Base-by-base conservation (phyloP, 2,113 vertebrate species). In the Camarhynchus parvulus region DNA sequence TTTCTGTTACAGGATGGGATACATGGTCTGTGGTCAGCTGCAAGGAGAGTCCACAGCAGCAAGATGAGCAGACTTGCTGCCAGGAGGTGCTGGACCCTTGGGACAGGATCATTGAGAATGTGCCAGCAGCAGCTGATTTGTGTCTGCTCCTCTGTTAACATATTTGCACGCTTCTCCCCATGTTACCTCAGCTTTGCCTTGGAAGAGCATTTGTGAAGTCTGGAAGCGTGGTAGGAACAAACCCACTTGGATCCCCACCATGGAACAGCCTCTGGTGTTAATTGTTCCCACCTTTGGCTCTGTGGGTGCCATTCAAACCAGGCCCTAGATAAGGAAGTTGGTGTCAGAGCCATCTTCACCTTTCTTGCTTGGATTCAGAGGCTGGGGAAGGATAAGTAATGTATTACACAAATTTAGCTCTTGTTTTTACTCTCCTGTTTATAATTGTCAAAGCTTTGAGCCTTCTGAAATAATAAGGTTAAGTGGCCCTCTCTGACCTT, bases 401-500 rank as follows among this genome's bases (percentile, higher is more conserved):
- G 22, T 18, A 50, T 78, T 93, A 56, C 76, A 84, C 68, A 90
- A 89, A 95, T 95, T 33, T 42, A 72, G 41, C 68, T 81, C 72
- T 74, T 16, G 17, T 47, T 89, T 88, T 93, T 56, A 46, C 62
- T 87, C 75, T 83, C 88, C 82, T 92, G 76, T 92, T 96, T 92
- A 31, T 93, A 89, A 90, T 94, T 86, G 90, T 81, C 56, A 87
- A 47, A 75, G 61, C 37, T 92, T 92, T 93, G 44, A 83, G 15
- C 50, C 53, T 84, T 90, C 79, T 90, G 88, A 90, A 96, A 78
- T 92, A 94, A 94, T 94, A 88, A 96, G 94, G 88, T 95, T 87
- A 94, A 96, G 85, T 83, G 79, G 44, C 21, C 62, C 31, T 81
- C 73, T 83, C 64, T 87, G 92, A 93, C 88, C 94, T 94, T 53